phyloP scores from a whole-genome alignment of 2,113 vertebrate species.

The Orthonyx spaldingii region DNA sequence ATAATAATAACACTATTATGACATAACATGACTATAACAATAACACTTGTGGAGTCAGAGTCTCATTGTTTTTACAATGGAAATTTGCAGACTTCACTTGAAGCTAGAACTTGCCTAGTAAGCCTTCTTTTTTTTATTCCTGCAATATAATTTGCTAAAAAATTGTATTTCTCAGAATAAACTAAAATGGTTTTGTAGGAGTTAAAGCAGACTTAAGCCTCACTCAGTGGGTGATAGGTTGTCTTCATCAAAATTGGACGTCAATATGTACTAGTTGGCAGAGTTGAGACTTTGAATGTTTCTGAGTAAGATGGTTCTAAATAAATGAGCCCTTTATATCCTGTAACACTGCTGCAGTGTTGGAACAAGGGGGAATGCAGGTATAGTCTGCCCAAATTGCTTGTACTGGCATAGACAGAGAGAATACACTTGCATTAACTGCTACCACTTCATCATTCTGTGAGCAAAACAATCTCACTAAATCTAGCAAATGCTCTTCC shows the following conservation, averaged over 20 bases:
- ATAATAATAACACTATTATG: neutral
- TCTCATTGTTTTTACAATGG: neutral
- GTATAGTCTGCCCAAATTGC: neutral
- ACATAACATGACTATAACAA: neutral
- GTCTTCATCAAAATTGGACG: neutral
- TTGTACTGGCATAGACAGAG: neutral
- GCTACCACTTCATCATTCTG: neutral
- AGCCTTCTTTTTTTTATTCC: neutral
- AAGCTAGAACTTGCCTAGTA: neutral
- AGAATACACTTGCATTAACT: constrained; percentile 8
- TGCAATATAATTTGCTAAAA: neutral
- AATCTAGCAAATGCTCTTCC: neutral
- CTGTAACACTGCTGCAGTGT: neutral
- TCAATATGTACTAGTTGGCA: neutral
- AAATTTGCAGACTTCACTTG: neutral
- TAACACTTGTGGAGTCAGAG: neutral
- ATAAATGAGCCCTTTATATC: neutral
- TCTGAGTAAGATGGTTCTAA: neutral
- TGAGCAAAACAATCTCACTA: neutral
- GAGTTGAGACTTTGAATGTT: neutral
- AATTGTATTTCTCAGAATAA: neutral
- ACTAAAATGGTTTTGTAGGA: neutral
- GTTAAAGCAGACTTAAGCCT: neutral
- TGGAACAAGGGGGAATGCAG: neutral
- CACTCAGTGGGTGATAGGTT: neutral